Evolutionary conservation across 35 echinoderm and acorn worm species (phyloP).

Genomic region (Hemicentrotus pulcherrimus): DNA sequence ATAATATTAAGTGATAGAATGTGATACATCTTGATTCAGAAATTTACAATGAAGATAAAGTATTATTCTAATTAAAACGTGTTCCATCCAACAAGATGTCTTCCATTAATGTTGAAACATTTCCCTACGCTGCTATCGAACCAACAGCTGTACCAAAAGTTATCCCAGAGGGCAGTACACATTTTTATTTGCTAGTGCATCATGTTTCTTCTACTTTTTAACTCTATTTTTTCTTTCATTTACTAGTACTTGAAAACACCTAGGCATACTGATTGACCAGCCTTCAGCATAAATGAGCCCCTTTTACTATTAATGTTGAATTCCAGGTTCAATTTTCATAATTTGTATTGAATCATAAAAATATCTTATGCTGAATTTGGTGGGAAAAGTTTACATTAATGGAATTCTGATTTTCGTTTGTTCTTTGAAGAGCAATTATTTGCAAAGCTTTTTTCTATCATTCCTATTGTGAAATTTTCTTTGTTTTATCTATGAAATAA

Average conservation of each 20-base stretch:
- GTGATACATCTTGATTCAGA: neutral
- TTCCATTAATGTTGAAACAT: neutral
- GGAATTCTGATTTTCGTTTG: neutral
- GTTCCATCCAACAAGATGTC: neutral
- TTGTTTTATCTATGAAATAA: neutral
- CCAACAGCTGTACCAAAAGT: neutral
- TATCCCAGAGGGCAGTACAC: neutral
- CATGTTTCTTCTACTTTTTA: neutral
- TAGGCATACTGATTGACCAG: too few relatives aligned
- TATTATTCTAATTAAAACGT: neutral
- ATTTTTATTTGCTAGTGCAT: neutral
- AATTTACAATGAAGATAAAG: neutral
- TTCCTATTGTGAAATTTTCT: neutral
- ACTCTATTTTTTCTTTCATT: neutral
- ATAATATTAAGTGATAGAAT: neutral
- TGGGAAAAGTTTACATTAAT: neutral
- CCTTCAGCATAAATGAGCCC: too few relatives aligned
- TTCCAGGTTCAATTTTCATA: too few relatives aligned
- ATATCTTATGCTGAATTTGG: neutral
- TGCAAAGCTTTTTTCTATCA: neutral
- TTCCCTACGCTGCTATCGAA: neutral
- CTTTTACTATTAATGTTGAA: too few relatives aligned
- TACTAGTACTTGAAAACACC: too few relatives aligned
- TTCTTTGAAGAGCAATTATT: neutral
- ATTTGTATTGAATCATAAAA: too few relatives aligned